Base-by-base conservation (phyloP, 2,888 invertebrate species). In the Drosophila pseudotalamancana region DNA sequence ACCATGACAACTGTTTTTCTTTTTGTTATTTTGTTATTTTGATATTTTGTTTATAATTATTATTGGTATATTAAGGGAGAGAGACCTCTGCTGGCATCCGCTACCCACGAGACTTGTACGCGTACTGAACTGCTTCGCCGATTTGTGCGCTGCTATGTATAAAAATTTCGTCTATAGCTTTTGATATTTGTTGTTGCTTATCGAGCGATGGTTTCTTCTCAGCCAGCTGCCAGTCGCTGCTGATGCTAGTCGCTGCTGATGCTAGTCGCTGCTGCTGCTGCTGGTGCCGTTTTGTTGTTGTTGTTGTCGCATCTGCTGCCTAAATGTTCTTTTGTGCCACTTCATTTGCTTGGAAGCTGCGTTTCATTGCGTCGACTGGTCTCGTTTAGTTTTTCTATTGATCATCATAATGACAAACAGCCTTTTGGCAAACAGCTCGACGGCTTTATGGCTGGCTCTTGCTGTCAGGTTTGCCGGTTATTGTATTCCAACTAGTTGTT, bases 41-140 rank as follows among this genome's bases (percentile, higher is more conserved):
- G 51, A 51, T 75, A 14, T 27, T 49, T 18, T 19, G 42, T 69
- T 54, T 57, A 39, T 67, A 51, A 56, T 69, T 64, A 56, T 69
- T 64, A 62, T 63, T 51, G 32, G 19, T 55, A 32, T 56, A 31
- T 51, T 45, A 60, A 55, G 59, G 72, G 66, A 73, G 64, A 79
- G 68, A 86, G 63, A 75, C 87, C 81, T 82, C 69, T 69, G 73
- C 62, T 80, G 72, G 71, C 91, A 91, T 90, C 91, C 90, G 89
- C 88, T 89, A 87, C 84, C 88, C 88, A 90, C 90, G 89, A 91
- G 89, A 89, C 86, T 88, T 89, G 89, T 90, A 88, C 89, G 89
- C 89, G 87, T 88, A 91, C 91, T 91, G 90, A 91, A 81, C 90
- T 90, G 88, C 87, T 77, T 66, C 67, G 73, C 72, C 71, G 72